Evolutionary conservation across 2,113 vertebrate genomes (phyloP), one percentile per base, ranked within the genome.

Genomic region (Rhea americana): DNA sequence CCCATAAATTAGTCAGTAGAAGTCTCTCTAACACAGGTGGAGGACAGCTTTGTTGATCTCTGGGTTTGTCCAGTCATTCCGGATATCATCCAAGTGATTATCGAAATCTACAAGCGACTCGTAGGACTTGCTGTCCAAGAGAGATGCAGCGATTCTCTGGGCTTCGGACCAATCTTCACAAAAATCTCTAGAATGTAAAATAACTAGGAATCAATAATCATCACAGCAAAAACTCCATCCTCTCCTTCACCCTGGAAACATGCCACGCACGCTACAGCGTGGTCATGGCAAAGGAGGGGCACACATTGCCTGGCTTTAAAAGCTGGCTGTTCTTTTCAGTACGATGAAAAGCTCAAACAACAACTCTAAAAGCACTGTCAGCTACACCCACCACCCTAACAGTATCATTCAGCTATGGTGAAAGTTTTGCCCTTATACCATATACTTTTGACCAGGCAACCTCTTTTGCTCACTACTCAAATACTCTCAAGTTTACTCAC

Each of bases 21-120:
- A 21, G 8, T 30, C 30, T 41, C 30, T 82, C 97, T 98, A 99
- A 93, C 99, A 99, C 59, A 99, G 97, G 96, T 99, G 99, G 78
- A 99, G 97, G 70, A 99, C 98, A 1, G 99, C 98, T 95, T 99
- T 99, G 97, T 99, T 99, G 97, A 99, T 99, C 95, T 99, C 99
- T 0, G 99, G 99, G 95, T 99, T 99, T 50, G 99, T 99, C 99
- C 99, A 99, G 97, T 99, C 99, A 5, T 99, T 99, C 71, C 99
- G 98, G 61, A 99, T 98, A 94, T 99, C 99, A 39, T 99, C 99
- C 97, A 99, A 96, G 96, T 99, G 99, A 95, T 99, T 99, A 94
- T 99, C 99, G 55, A 99, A 99, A 97, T 99, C 99, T 93, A 99
- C 98, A 4, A 99, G 98, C 0, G 97, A 98, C 92, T 99, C 99